phyloP scores from a whole-genome alignment of 2,113 vertebrate species.

The Lutjanus erythropterus region DNA sequence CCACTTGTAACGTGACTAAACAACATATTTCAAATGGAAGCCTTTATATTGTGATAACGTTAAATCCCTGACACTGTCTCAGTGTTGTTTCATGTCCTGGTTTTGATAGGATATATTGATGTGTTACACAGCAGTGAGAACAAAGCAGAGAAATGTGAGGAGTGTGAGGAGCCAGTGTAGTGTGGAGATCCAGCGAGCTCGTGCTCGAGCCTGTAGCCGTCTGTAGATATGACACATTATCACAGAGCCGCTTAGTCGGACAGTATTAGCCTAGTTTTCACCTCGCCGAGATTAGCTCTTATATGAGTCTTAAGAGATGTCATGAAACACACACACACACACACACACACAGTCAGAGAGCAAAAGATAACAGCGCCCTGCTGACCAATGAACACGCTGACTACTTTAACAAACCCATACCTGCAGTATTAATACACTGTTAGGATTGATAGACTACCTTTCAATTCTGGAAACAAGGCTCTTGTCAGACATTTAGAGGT shows the following conservation, averaged over 20 bases:
- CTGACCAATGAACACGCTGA: conserved; percentile 3
- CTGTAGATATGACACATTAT: conserved; percentile 20
- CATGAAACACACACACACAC: background rate
- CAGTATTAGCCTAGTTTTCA: conserved; percentile 52
- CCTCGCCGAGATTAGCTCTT: conserved; percentile 36
- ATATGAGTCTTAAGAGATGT: conserved; percentile 20
- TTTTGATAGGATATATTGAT: background rate
- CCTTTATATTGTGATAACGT: background rate
- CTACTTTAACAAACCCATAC: conserved; percentile 22
- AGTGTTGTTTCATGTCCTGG: background rate
- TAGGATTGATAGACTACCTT: background rate
- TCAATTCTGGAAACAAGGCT: conserved; percentile 11
- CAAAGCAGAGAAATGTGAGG: background rate
- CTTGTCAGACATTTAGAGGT: conserved; percentile 28
- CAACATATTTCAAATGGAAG: background rate
- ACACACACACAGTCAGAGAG: background rate
- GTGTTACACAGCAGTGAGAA: background rate
- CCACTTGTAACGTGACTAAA: background rate
- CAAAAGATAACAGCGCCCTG: background rate
- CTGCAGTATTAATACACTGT: background rate
- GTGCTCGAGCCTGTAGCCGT: conserved; percentile 9
- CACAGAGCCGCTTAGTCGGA: conserved; percentile 18
- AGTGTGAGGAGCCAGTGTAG: background rate
- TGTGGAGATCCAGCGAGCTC: conserved; percentile 12
- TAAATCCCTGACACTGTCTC: background rate